Evolutionary conservation across 30 jellyfish, hydroid and myxozoan genomes (phyloP), one percentile per base, ranked within the genome.

Genomic region (Cassiopea andromeda): DNA sequence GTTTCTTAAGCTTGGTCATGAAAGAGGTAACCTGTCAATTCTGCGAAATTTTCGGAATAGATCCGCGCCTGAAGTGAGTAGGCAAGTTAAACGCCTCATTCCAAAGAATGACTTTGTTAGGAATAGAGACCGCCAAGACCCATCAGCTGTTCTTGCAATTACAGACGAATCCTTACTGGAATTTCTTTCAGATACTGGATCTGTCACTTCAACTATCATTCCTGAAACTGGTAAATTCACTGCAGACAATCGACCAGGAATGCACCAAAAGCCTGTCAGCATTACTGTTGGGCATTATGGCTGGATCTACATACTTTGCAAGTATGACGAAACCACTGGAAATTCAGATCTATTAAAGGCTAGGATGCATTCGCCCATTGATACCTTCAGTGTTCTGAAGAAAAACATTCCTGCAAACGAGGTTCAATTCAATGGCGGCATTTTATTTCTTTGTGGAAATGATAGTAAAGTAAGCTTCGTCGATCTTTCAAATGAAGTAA

Each of bases 81-180:
- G 70, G 1, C 27, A 17, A 48, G 12, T 87, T 13, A 16, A 73
- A 64, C 54, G 49, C 3, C n/a, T 85, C 46, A 74, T 85, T 43
- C 88, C 88, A 19, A 74, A 64, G 46, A 85, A 85, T 61, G 93
- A 85, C 58, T 64, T 54, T 59, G 93, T 85, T 0, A 85, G 48
- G 82, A 85, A 85, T 19, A 75, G 60, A 85, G 93, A 85, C 50
- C 58, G 88, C n/a, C 93, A 85, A 64, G 89, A 85, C 48, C 93
- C 88, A 13, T 44, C 84, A 19, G 93, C 93, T 46, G 93, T 85
- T 44, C 58, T 85, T n/a, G 74, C 83, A 5, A 71, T 85, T 7
- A 7, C 69, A 2, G 78, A 54, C 3, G 49, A 84, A 47, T 7
- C 16, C 8, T 7, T 7, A 6, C 15, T 27, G 48, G 19, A 84